Evolutionary conservation across 1,140 invertebrate species (phyloP).

Genomic region (Helicoverpa zea): DNA sequence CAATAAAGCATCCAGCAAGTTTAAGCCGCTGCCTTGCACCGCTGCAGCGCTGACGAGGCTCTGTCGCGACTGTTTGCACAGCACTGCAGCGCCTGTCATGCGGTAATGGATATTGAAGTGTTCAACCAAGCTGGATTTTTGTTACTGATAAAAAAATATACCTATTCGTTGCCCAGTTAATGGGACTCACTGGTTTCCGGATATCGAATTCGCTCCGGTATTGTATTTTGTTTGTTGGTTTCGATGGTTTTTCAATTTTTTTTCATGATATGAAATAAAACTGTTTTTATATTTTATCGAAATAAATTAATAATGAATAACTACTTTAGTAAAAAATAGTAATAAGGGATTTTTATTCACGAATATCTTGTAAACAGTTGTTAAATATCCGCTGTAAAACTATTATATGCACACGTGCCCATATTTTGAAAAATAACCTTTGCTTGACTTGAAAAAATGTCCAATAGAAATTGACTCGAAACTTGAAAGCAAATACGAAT

Average conservation of each 20-base stretch:
- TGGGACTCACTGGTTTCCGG: background rate
- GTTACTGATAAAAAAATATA: constrained; percentile 44
- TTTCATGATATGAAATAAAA: too few species aligned
- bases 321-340: too few species aligned
- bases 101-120: constrained; percentile 76
- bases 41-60: constrained; percentile 55
- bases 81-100: constrained; percentile 66
- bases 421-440: too few species aligned
- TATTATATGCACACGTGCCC: too few species aligned
- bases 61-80: constrained; percentile 65
- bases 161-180: background rate
- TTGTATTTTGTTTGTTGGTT: background rate
- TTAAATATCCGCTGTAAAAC: too few species aligned
- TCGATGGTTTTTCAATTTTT: background rate
- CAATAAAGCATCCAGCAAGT: background rate
- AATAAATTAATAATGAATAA: too few species aligned
- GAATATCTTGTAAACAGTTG: too few species aligned
- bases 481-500: too few species aligned
- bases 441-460: too few species aligned
- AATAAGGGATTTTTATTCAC: too few species aligned
- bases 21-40: constrained; percentile 51
- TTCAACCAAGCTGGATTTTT: constrained; percentile 48
- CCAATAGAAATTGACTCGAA: too few species aligned
- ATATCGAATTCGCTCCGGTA: background rate
- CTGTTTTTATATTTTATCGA: too few species aligned